A percentile compares a stretch with the other conserved stretches of the same genome.
Evolutionary conservation across 2,888 invertebrate genomes (phyloP).

Genomic region (Mesoligia furuncula): DNA sequence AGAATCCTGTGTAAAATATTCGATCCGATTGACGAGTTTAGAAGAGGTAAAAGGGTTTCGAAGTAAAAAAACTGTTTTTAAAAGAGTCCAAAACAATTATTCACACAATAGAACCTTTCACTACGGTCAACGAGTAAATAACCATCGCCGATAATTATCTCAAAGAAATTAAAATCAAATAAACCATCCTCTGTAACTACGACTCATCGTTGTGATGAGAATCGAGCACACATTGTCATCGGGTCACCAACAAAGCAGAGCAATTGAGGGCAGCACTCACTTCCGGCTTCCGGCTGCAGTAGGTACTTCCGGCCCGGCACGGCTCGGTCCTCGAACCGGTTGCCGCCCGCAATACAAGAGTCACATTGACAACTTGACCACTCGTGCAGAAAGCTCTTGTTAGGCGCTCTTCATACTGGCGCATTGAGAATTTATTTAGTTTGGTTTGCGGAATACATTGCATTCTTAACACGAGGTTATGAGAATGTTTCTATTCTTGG

Average conservation of each 20-base stretch:
- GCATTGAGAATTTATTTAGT: background rate
- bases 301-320: conserved; percentile 51
- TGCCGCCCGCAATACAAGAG: conserved; percentile 44
- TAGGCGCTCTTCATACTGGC: conserved; percentile 23
- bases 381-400: conserved; percentile 61
- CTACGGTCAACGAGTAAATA: conserved; percentile 3
- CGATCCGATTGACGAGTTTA: background rate
- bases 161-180: conserved; percentile 40
- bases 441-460: background rate
- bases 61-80: background rate
- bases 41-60: background rate
- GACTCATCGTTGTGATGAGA: conserved; percentile 19
- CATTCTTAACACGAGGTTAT: background rate
- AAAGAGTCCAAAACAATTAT: conserved; percentile 4
- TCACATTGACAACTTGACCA: conserved; percentile 59
- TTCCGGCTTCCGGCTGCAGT: conserved; percentile 66
- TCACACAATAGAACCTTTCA: conserved; percentile 37
- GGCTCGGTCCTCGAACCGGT: conserved; percentile 36
- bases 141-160: background rate
- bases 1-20: background rate
- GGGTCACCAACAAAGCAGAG: conserved; percentile 57
- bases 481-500: background rate
- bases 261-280: conserved; percentile 58
- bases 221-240: conserved; percentile 20
- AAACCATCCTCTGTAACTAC: background rate